phyloP scores from a whole-genome alignment of 2,113 vertebrate genomes.

The Origma solitaria region DNA sequence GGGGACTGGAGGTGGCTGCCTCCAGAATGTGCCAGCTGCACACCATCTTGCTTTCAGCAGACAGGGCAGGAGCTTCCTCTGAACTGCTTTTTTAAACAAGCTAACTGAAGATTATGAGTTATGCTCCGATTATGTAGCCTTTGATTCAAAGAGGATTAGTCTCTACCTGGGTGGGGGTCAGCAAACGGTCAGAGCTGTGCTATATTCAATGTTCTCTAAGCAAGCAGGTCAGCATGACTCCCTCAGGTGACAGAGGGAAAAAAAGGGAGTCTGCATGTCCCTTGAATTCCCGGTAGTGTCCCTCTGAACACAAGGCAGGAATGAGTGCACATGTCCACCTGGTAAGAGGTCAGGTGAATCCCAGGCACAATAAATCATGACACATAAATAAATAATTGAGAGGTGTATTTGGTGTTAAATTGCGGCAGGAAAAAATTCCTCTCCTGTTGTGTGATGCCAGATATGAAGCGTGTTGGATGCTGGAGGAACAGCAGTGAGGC shows the following conservation, averaged over 20 bases:
- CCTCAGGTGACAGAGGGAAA: not conserved
- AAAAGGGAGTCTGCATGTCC: not conserved
- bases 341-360: not conserved
- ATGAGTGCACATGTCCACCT: not conserved
- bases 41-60: not conserved
- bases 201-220: not conserved
- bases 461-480: accelerated
- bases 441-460: not conserved
- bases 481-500: not conserved
- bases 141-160: not conserved
- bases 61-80: not conserved
- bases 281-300: not conserved
- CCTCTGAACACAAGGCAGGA: not conserved
- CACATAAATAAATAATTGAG: not conserved
- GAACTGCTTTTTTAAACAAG: not conserved
- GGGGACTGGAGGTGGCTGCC: not conserved
- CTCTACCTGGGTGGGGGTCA: not conserved
- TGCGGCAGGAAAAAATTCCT: not conserved
- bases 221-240: not conserved
- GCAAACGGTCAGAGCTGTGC: not conserved
- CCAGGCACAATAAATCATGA: not conserved
- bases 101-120: not conserved
- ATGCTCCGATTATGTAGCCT: not conserved
- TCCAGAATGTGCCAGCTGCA: not conserved
- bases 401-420: not conserved